Base-by-base conservation (phyloP, 1,140 invertebrate genomes). In the Planococcus citri region DNA sequence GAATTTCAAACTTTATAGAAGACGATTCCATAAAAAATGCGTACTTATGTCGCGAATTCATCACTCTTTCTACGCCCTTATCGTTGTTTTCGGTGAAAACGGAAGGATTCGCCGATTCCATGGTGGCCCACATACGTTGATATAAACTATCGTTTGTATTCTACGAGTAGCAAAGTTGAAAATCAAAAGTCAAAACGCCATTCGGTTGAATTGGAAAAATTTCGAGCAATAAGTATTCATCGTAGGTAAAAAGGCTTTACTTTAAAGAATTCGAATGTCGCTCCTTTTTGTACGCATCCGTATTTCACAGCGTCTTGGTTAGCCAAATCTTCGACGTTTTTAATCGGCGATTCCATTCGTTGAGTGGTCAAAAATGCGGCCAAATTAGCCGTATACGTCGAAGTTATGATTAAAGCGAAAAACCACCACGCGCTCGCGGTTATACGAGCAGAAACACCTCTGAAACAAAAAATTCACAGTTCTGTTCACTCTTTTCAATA, bases 11-110 rank as follows among this genome's bases (percentile, higher is more conserved):
- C 77, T 97, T 94, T 37, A 97, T 82, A 82, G 94, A 93, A 1
- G 91, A 92, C 0, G 92, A 95, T 78, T 97, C 94, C 91, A 96
- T 94, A 0, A 97, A 81, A 77, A 93, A 97, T 1, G 94, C 94
- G 77, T 95, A 97, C 76, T 92, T 85, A 21, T 73, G 75, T 74
- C 87, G 82, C 8, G 60, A 64, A 24, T 27, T 24, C 17, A 88
- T 77, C 76, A 96, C 85, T 78, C 88, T 74, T 76, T 88, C 76
- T 75, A 95, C 83, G 22, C 94, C 92, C 77, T 94, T 88, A 73
- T 87, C 85, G 74, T 91, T 89, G 0, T 83, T 85, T 17, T 82
- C 78, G 0, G 88, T 87, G 75, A 91, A 90, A 1, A 90, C 87
- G 0, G 86, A 82, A 0, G 86, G 85, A 72, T 87, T 85, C 70